Evolutionary conservation across 2,113 vertebrate genomes (phyloP), one percentile per base, ranked within the genome.

Genomic region (Crotophaga sulcirostris): DNA sequence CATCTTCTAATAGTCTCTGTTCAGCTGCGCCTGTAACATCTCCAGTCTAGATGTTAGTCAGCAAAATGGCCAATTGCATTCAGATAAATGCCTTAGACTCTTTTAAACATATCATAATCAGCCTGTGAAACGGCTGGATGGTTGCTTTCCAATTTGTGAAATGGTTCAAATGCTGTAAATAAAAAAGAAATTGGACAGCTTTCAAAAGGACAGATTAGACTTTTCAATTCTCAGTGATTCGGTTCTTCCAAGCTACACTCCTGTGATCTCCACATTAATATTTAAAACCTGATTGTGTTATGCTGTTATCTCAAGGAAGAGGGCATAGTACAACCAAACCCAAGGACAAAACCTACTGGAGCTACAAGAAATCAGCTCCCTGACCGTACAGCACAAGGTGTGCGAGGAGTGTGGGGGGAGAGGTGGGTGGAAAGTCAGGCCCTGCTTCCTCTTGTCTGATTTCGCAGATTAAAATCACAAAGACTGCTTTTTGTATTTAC

Each of bases 121-220:
- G 95, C 95, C 95, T 87, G 92, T 68, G 73, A 96, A 97, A 97
- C 88, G 87, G 70, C 56, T 97, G 89, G 70, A 94, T 94, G 86
- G 84, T 69, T 97, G 87, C 77, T 92, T 97, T 98, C 93, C 92
- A 96, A 97, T 97, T 96, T 97, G 89, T 95, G 77, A 97, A 97
- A 97, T 84, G 86, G 87, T 90, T 97, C 94, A 95, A 95, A 93
- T 58, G 45, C 68, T 93, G 76, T 96, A 96, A 98, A 97, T 97
- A 96, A 97, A 95, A 95, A 90, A 90, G 54, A 94, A 96, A 94
- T 13, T 97, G 94, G 94, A 97, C 67, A 59, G 72, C 52, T 97
- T 96, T 96, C 93, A 97, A 96, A 97, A 96, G 88, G 59, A 96
- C 60, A 86, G 89, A 96, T 96, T 96, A 96, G 47, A 86, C 38